Base-by-base conservation (phyloP, 2,113 vertebrate species). In the Mustela nigripes region DNA sequence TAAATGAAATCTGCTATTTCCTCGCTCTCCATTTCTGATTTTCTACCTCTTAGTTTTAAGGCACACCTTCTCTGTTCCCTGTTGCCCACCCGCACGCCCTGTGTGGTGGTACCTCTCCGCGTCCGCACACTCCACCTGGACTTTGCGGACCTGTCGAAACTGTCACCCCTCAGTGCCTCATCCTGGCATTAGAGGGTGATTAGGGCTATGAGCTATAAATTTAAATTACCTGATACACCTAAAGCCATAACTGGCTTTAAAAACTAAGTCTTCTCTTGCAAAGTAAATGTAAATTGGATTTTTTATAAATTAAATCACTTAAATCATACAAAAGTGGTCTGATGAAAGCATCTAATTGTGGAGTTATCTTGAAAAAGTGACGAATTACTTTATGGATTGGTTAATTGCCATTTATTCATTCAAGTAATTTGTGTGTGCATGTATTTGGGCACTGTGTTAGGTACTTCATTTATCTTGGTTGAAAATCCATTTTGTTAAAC, bases 321-420 rank as follows among this genome's bases (percentile, higher is more conserved):
- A 48, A 62, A 33, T 93, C 87, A 90, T 62, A 48, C 45, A 18
- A 7, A 56, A 67, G 95, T 89, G 58, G 62, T 73, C n/a, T 74
- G 56, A 60, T 60, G 28, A 85, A 93, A 81, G 67, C 69, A 60
- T 76, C 11, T 82, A 63, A 87, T 86, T 56, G 74, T 69, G 50
- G 50, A 87, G 24, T 95, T 91, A 78, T 93, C 82, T 76, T 56
- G 73, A 76, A 96, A 93, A 95, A 62, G 48, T 82, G 48, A 56
- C 79, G 81, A 28, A 93, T 93, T 50, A 48, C 48, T 53, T 67
- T 67, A 48, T 21, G 58, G 39, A 60, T 62, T 74, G 39, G 60
- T 89, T 93, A 67, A 74, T 89, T 42, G 36, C 45, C 33, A 33
- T 31, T 95, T 65, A 92, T 89, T 94, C 84, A 67, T 11, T 67